Evolutionary conservation across 1,140 invertebrate species (phyloP).

Genomic region (Drosophila leontia): DNA sequence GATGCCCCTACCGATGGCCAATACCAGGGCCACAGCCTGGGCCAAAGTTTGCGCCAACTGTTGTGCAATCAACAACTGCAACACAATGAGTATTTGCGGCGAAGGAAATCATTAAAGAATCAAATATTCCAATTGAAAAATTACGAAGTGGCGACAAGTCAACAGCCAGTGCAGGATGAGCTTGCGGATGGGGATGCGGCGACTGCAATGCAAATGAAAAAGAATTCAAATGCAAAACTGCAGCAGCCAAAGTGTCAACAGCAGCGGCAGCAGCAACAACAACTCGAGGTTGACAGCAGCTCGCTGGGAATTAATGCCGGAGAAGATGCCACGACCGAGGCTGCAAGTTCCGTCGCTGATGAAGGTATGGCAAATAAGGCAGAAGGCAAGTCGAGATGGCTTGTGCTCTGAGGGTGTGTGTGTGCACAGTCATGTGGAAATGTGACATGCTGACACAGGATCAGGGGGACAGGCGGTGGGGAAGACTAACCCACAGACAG

Average conservation of each 20-base stretch:
- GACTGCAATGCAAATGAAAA: conserved; percentile 66
- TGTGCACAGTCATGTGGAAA: conserved; percentile 68
- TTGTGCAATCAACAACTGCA: conserved; percentile 85
- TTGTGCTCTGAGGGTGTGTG: conserved; percentile 7
- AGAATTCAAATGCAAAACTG: conserved; percentile 79
- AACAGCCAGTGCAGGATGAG: conserved; percentile 43
- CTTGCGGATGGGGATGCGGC: conserved; percentile 17
- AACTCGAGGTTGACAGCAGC: conserved; percentile 59
- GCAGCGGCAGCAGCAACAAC: conserved; percentile 35
- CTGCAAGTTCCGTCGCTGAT: conserved; percentile 71
- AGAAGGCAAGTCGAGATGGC: conserved; percentile 47
- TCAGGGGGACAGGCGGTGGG: conserved; percentile 6
- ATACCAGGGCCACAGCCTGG: conserved; percentile 29
- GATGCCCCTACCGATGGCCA: conserved; percentile 52
- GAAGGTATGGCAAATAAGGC: conserved; percentile 83
- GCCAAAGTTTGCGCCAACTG: conserved; percentile 85
- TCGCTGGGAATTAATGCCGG: conserved; percentile 77
- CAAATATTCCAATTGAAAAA: conserved; percentile 85
- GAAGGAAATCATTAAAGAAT: conserved; percentile 85
- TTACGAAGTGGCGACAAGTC: conserved; percentile 76
- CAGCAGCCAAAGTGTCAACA: conserved; percentile 66
- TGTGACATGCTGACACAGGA: conserved; percentile 59
- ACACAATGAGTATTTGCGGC: conserved; percentile 83
- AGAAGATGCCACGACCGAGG: conserved; percentile 67
- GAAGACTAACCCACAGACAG: conserved; percentile 55